Percentiles rank a stretch among this genome's conserved stretches.
These are phyloP conservation scores for Rhagophthalmus giganteus DNA, from an alignment of 2,888 invertebrate genomes.

Conservation along the genomic window DNA sequence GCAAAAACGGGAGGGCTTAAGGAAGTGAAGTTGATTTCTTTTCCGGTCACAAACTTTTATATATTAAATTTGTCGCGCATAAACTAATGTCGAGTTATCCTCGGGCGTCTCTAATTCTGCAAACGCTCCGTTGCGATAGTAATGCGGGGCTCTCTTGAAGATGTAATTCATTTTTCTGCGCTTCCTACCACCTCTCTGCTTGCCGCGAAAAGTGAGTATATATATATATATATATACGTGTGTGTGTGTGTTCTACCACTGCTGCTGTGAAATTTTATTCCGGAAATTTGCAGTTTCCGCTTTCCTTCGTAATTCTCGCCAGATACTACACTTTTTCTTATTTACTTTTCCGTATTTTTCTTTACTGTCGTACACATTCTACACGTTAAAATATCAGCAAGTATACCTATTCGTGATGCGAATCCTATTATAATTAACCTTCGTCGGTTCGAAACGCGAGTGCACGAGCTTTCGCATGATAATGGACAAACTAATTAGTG, in stretches of 20 bases:
- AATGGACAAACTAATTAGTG: too few relatives aligned
- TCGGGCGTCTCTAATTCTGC: slow-evolving; percentile 28
- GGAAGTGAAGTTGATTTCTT: slow-evolving; percentile 36
- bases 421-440: too few relatives aligned
- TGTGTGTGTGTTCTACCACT: slow-evolving; percentile 8
- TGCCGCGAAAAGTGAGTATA: too few relatives aligned
- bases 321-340: slow-evolving; percentile 13
- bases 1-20: slow-evolving; percentile 23
- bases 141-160: slow-evolving; percentile 18
- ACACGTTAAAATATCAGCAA: too few relatives aligned
- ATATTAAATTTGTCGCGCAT: slow-evolving; percentile 40
- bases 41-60: slow-evolving; percentile 42
- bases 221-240: too few relatives aligned
- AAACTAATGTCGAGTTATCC: slow-evolving; percentile 30
- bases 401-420: too few relatives aligned
- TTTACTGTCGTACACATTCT: background rate
- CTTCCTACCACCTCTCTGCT: slow-evolving; percentile 16
- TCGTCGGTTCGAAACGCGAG: too few relatives aligned
- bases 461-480: too few relatives aligned
- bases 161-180: slow-evolving; percentile 24
- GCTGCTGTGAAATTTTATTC: slow-evolving; percentile 35
- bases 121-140: slow-evolving; percentile 19
- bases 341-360: background rate
- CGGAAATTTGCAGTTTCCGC: slow-evolving; percentile 49
- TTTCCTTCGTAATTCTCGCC: slow-evolving; percentile 39